Base-by-base conservation (phyloP, 2,797 vertebrate species). In the Rallus crepitans region DNA sequence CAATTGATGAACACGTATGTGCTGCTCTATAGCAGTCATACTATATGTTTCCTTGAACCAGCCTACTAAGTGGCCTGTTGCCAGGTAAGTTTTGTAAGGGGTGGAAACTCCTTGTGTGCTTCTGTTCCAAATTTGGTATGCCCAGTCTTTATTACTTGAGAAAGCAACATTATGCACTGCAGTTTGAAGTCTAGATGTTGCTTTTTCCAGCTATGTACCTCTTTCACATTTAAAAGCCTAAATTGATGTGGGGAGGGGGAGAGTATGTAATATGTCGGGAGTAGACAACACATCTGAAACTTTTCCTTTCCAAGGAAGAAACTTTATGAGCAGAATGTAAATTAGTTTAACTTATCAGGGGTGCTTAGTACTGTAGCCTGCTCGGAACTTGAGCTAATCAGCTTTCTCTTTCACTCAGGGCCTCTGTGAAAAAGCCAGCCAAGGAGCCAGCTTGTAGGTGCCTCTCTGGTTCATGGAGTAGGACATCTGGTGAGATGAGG, bases 401-500 rank as follows among this genome's bases (percentile, higher is more conserved):
- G 82, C 90, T 90, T 93, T 88, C 82, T 81, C 37, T 94, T 88
- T 76, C 65, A 37, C 82, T 78, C 5, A 39, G 63, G 61, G 82
- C 70, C 76, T 68, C 55, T 57, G 69, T 87, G 87, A 86, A 94
- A 91, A 89, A 90, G 71, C 42, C 52, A 93, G 77, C 59, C 80
- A 83, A 82, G 80, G 21, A 93, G 61, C 53, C 77, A 94, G 90
- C 80, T 86, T 91, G 88, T 77, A 88, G 77, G 90, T 93, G 76
- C 77, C 90, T 91, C 47, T 86, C 76, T 90, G 82, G 86, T 90
- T 90, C 63, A 65, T 15, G 45, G 59, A 91, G 21, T 35, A 81
- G 82, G 90, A 93, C 82, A 94, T 95, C 90, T 94, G 93, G 79
- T 4, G 6, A 91, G 72, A 91, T 78, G 35, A 37, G 50, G 53